phyloP scores from a whole-genome alignment of 2,888 invertebrate species.

The Macrophya annulata region DNA sequence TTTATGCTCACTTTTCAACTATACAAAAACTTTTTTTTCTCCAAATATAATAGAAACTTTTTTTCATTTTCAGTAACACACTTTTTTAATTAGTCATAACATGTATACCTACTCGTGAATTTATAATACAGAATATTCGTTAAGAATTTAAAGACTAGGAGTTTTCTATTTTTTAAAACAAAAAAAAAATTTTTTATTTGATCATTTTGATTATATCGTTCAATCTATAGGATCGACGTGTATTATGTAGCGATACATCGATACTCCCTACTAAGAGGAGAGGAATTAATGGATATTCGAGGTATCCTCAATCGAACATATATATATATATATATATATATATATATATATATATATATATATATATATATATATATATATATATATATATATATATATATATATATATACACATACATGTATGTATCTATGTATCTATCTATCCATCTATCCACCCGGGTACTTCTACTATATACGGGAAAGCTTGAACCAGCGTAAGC shows the following conservation, averaged over 20 bases:
- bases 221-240: neutral
- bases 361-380: neutral
- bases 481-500: neutral
- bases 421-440: neutral
- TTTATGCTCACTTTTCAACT: neutral
- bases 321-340: neutral
- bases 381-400: neutral
- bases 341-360: neutral
- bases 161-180: too few species aligned
- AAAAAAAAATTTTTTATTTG: too few species aligned
- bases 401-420: neutral
- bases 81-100: too few species aligned
- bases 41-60: too few species aligned
- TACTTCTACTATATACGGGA: neutral
- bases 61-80: too few species aligned
- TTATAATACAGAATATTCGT: too few species aligned
- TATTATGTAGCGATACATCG: neutral
- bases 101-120: too few species aligned
- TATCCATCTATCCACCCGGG: neutral
- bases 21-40: too few species aligned
- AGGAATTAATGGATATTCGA: constrained; percentile 14
- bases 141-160: too few species aligned
- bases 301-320: neutral
- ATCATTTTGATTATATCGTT: neutral
- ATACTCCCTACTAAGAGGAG: neutral